Percentiles rank a stretch among this genome's conserved stretches.
phyloP scores from a whole-genome alignment of 92 coral and sea anemone genomes.

The Zoanthus gigantus region DNA sequence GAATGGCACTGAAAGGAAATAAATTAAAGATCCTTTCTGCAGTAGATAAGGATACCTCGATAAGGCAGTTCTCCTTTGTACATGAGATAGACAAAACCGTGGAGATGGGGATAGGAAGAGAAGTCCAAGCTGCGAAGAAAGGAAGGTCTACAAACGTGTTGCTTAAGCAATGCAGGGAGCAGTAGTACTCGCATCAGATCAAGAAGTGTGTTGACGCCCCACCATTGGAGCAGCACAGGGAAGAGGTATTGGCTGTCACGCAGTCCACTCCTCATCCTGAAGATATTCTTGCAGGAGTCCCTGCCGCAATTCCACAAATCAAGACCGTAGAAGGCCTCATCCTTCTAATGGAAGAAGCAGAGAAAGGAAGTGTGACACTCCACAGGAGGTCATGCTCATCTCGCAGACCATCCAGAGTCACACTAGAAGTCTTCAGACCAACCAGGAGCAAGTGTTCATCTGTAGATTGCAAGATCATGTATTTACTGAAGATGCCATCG shows the following conservation, averaged over 20 bases:
- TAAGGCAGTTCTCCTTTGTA: conserved; percentile 55
- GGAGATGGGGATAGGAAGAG: conserved; percentile 53
- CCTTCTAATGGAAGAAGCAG: conserved; percentile 23
- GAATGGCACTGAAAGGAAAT: conserved; percentile 48
- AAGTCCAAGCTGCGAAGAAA: conserved; percentile 41
- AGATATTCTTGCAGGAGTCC: neutral
- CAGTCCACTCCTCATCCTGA: conserved; percentile 7
- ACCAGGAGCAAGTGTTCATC: conserved; percentile 29
- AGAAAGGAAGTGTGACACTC: conserved; percentile 27
- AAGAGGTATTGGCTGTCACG: neutral
- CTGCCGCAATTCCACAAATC: conserved; percentile 44
- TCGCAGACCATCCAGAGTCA: conserved; percentile 34
- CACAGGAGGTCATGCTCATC: conserved; percentile 23
- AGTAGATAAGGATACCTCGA: conserved; percentile 40
- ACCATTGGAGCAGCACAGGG: conserved; percentile 15
- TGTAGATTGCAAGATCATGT: conserved; percentile 26
- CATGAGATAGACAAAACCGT: conserved; percentile 51
- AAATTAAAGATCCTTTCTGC: conserved; percentile 57
- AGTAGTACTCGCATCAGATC: conserved; percentile 52
- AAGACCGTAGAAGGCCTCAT: conserved; percentile 45
- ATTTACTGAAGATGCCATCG: conserved; percentile 41
- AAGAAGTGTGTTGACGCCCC: conserved; percentile 47
- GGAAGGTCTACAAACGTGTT: conserved; percentile 48
- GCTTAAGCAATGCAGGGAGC: conserved; percentile 42
- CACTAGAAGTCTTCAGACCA: conserved; percentile 40